Percentiles rank a stretch among this genome's conserved stretches.
phyloP scores from a whole-genome alignment of 2,888 invertebrate genomes.

The Aleiodes leptofemur region DNA sequence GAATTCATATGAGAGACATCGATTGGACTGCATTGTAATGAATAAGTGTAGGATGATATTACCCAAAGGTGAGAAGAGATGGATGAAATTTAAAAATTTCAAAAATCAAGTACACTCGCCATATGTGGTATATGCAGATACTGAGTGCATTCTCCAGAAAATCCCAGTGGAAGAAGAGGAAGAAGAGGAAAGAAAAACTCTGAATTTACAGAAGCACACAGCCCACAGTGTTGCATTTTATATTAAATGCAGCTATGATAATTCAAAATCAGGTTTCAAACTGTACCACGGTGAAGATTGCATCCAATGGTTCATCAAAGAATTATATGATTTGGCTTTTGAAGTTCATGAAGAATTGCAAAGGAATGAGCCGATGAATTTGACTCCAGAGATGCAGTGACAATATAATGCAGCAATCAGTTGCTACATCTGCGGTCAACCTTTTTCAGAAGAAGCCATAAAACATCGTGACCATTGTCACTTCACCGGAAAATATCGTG shows the following conservation, averaged over 20 bases:
- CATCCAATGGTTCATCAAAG: conserved; percentile 48
- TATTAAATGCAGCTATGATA: no score
- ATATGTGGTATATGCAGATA: conserved; percentile 49
- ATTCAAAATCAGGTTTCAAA: no score
- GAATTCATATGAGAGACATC: background rate
- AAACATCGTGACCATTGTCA: no score
- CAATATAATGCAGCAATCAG: conserved; percentile 19
- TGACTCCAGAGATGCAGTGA: background rate
- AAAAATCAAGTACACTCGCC: conserved; percentile 46
- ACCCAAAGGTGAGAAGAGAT: conserved; percentile 26
- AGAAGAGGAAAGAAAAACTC: background rate
- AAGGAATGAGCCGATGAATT: background rate
- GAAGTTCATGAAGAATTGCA: background rate
- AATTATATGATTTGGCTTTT: conserved; percentile 11
- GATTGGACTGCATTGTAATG: background rate
- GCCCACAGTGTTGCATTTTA: no score
- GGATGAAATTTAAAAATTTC: conserved; percentile 42
- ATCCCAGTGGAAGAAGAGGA: conserved; percentile 18
- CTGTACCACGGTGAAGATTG: conserved; percentile 35
- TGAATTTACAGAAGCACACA: no score
- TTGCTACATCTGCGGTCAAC: conserved; percentile 51
- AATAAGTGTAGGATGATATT: background rate
- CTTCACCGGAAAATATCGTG: no score
- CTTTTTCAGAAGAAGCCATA: no score
- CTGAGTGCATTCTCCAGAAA: conserved; percentile 48